phyloP scores from a whole-genome alignment of 2,113 vertebrate species.

The Megalops atlanticus region DNA sequence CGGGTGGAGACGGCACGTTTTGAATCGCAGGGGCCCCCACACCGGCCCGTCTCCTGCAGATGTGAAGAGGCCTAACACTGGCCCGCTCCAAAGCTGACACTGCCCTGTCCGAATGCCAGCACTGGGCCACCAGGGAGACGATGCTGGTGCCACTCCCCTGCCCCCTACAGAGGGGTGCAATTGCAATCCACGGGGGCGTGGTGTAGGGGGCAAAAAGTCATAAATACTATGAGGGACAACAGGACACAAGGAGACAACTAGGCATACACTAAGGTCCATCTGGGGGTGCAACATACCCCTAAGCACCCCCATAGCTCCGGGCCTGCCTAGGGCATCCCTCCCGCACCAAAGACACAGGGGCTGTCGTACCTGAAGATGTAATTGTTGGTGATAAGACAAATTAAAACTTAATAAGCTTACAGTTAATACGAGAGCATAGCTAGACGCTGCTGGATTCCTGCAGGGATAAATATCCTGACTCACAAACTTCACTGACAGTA shows the following conservation, averaged over 20 bases:
- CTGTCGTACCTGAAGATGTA: background rate
- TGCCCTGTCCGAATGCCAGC: too few species aligned
- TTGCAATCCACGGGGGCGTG: too few species aligned
- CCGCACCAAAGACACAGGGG: background rate
- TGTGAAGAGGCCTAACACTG: background rate
- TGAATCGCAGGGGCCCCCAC: too few species aligned
- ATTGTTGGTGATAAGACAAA: background rate
- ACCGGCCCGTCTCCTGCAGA: too few species aligned
- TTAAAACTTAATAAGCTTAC: background rate
- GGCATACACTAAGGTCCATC: too few species aligned
- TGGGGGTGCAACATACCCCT: too few species aligned
- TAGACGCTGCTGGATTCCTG: background rate
- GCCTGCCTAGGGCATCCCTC: background rate
- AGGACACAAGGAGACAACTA: too few species aligned
- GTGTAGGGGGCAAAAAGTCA: too few species aligned
- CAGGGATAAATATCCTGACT: background rate
- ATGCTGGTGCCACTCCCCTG: too few species aligned
- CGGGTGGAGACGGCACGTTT: background rate
- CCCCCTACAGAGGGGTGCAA: too few species aligned
- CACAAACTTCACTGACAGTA: background rate
- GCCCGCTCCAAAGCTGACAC: background rate
- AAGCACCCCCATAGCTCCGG: background rate
- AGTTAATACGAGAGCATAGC: background rate
- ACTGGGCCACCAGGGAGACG: too few species aligned
- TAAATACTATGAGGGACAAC: too few species aligned